These are phyloP conservation scores for Panthera uncia DNA, from an alignment of 2,113 vertebrate genomes.

Conservation along the genomic window DNA sequence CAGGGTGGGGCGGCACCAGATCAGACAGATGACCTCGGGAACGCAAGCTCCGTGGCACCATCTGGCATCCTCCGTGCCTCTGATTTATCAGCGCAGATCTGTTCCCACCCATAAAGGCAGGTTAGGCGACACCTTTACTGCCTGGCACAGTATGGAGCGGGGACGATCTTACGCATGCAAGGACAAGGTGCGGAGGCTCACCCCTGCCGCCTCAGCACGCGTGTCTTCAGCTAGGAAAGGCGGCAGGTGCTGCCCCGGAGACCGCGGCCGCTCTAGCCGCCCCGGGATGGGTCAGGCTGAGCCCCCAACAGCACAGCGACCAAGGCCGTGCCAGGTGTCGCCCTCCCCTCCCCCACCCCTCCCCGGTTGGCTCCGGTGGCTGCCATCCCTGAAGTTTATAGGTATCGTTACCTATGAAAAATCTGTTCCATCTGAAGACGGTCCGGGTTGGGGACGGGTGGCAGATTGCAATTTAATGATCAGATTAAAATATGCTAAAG, in stretches of 20 bases:
- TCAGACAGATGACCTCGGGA: neutral
- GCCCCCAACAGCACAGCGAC: neutral
- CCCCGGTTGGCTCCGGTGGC: neutral
- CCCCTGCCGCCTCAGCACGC: neutral
- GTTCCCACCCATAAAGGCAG: neutral
- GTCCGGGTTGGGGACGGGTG: conserved; percentile 54
- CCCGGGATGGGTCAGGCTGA: neutral
- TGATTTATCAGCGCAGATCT: conserved; percentile 29
- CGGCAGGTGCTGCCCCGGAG: neutral
- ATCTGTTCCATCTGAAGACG: conserved; percentile 67
- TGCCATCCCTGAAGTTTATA: conserved; percentile 68
- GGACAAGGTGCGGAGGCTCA: neutral
- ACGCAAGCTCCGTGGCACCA: neutral
- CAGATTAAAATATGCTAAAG: conserved; percentile 80
- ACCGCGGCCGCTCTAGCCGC: no score
- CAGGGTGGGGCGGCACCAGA: neutral
- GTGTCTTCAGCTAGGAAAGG: neutral
- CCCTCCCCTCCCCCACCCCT: neutral
- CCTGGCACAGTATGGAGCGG: neutral
- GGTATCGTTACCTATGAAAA: conserved; percentile 78
- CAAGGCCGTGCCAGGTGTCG: neutral
- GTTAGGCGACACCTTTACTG: conserved; percentile 54
- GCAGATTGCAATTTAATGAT: conserved; percentile 81
- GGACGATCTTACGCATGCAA: neutral
- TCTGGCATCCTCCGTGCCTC: conserved; percentile 43